A percentile compares a stretch with the other conserved stretches of the same genome.
Conservation (phyloP, 2,113 vertebrate genomes). For the Cryptotis parvus region DNA sequence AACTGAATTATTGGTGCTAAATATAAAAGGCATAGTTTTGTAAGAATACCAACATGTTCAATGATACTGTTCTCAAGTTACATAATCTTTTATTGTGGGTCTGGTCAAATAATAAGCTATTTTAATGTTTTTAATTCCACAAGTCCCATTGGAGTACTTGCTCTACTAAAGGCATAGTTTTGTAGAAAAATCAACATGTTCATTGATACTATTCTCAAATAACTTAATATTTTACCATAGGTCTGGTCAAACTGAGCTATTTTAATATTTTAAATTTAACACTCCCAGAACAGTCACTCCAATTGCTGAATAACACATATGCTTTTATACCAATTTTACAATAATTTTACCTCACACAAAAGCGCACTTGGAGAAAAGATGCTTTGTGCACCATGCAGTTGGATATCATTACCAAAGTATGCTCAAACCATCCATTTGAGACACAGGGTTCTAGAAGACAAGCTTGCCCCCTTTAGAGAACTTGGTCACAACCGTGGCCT, state of each 20-base stretch:
- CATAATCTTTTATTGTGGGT: not conserved
- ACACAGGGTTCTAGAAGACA: constrained; percentile 22
- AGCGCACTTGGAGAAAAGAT: constrained; percentile 11
- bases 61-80: constrained; percentile 5
- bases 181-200: not conserved
- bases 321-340: constrained; percentile 22
- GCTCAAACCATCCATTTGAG: not conserved
- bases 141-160: not conserved
- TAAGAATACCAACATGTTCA: constrained; percentile 11
- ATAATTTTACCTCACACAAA: constrained; percentile 58
- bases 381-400: not conserved
- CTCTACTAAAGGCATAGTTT: not conserved
- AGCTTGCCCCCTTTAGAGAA: not conserved
- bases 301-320: not conserved
- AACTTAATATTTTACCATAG: not conserved
- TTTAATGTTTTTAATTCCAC: not conserved
- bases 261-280: constrained; percentile 49
- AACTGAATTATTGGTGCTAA: constrained; percentile 4
- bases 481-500: not conserved
- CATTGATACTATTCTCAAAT: constrained; percentile 12
- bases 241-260: constrained; percentile 6
- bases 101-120: not conserved
- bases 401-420: not conserved
- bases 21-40: constrained; percentile 28
- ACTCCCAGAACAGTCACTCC: not conserved